Evolutionary conservation across 2,888 invertebrate genomes (phyloP), one percentile per base, ranked within the genome.

Genomic region (Mesorhabditis spiculigera): DNA sequence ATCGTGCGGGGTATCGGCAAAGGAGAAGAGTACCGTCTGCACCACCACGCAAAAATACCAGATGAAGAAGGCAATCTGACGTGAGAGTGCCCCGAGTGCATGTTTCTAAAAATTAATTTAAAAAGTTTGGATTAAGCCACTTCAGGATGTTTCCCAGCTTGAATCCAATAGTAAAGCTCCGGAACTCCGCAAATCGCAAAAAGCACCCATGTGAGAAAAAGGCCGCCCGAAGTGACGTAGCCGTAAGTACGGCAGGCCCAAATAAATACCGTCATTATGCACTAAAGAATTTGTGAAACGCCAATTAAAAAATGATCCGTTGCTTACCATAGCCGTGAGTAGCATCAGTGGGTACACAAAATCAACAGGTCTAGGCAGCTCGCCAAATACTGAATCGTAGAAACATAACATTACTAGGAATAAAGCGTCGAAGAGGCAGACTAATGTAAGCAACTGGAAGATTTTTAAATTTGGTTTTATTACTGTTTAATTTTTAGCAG

Each of bases 141-240:
- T 10, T 62, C 61, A 65, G 44, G 75, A 71, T 58, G 68, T 28
- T 28, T 28, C 28, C 28, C 28, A 28, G 28, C 28, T 28, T 28
- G 28, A 5, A 84, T 68, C 80, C 81, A 84, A 67, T 75, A 84
- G 70, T 84, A 77, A n/a, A 83, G 68, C 67, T 85, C 85, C 5
- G 84, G 83, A 28, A 91, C 88, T 3, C 92, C 92, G 64, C 91
- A 91, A 44, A 94, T 43, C 0, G 90, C 88, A 69, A 93, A 87
- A 0, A 94, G 85, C 41, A 94, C 88, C 95, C 95, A 96, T 88
- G 95, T 95, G 77, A 94, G 88, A 87, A 94, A 95, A 71, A 94
- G 89, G 68, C 93, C 90, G 4, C 95, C 96, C 4, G 96, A 95
- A 13, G 94, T 92, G 83, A 76, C 73, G 83, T 93, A 90, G 28